Base-by-base conservation (phyloP, 2,113 vertebrate species). In the Brachirus orientalis region DNA sequence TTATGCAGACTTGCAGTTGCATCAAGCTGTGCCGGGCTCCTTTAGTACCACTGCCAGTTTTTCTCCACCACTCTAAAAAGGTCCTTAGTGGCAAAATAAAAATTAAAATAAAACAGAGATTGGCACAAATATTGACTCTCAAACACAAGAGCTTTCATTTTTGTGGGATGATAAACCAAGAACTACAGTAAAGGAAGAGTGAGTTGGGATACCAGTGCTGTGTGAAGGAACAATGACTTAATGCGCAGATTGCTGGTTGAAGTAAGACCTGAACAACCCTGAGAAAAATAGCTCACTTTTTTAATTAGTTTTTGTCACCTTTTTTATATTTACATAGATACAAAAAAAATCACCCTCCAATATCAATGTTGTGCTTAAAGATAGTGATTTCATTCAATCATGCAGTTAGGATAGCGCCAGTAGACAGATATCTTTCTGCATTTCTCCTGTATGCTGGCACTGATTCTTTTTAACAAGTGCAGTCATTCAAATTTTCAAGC, bases 51-150 rank as follows among this genome's bases (percentile, higher is more conserved):
- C 46, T 62, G 54, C 75, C 79, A 69, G 50, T 58, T 79, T 88
- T 77, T 51, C 72, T 53, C 43, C 38, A 57, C 28, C 18, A 18
- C 37, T 82, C 65, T 61, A 1, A 73, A 1, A 73, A 86, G 82
- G 71, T 86, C 72, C 20, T 85, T 65, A 80, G 64, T 79, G 78
- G 77, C 84, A 77, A 84, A 63, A 38, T 3, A 28, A n/a, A n/a
- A n/a, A n/a, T n/a, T n/a, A n/a, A n/a, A n/a, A n/a, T n/a, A 67
- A 66, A 52, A 54, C 44, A 66, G 37, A 72, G 66, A 56, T 46
- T 64, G 53, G 20, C 67, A 77, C 37, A 47, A 47, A 41, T 14
- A 10, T 64, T 82, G 75, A 80, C 71, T 53, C 17, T 47, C 12
- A 69, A 37, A 79, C 73, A 79, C 47, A 61, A 18, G 62, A 55